A percentile compares a stretch with the other conserved stretches of the same genome.
Evolutionary conservation across 2,888 invertebrate species (phyloP).

Genomic region (Gortyna flavago): DNA sequence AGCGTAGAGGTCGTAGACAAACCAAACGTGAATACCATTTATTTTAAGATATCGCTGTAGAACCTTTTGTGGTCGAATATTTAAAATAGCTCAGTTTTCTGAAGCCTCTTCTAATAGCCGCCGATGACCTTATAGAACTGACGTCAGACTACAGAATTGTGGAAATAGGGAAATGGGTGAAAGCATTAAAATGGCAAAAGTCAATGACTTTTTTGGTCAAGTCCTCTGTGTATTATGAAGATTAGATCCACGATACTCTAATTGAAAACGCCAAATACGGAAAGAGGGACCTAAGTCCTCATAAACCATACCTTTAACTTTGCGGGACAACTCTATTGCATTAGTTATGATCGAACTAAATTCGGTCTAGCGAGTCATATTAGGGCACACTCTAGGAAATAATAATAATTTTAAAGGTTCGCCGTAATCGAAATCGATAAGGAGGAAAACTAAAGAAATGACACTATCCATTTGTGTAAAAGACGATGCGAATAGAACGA

Average conservation of each 20-base stretch:
- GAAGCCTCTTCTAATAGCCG: background rate
- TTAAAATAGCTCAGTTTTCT: conserved; percentile 4
- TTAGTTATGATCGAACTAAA: too few relatives aligned
- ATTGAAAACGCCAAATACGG: too few relatives aligned
- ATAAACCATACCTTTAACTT: too few relatives aligned
- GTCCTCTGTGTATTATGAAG: background rate
- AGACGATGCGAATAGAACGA: background rate
- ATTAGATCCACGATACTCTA: too few relatives aligned
- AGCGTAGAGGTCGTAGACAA: conserved; percentile 5
- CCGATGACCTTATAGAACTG: conserved; percentile 39
- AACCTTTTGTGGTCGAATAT: conserved; percentile 9
- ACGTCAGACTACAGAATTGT: conserved; percentile 31
- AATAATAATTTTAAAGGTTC: too few relatives aligned
- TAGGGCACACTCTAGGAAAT: too few relatives aligned
- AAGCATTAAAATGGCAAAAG: conserved; percentile 6
- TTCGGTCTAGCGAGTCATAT: too few relatives aligned
- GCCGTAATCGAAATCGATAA: too few relatives aligned
- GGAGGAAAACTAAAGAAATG: background rate
- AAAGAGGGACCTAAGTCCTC: too few relatives aligned
- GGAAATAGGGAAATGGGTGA: conserved; percentile 12
- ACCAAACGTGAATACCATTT: conserved; percentile 25
- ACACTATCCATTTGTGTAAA: background rate
- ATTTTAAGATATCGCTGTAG: conserved; percentile 2
- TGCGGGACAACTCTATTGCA: too few relatives aligned
- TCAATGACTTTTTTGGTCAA: background rate